Evolutionary conservation across 1,140 invertebrate genomes (phyloP).

Genomic region (Phortica variegata): DNA sequence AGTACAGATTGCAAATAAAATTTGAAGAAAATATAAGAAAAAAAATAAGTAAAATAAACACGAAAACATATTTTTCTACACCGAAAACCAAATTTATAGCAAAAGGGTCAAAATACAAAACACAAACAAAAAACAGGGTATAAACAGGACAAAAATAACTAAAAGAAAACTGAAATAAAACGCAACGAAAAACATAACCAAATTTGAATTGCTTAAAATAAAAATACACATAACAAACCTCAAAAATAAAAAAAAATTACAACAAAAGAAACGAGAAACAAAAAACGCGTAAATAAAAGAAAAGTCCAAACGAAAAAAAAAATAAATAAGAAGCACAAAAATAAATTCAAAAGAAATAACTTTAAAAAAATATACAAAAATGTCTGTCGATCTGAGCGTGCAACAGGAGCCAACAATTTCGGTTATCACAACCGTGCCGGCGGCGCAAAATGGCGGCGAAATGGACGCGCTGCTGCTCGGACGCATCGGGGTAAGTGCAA

Average conservation of each 20-base stretch:
- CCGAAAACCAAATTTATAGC: too few species aligned
- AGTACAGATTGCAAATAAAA: too few species aligned
- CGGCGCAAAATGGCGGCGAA: conserved; percentile 63
- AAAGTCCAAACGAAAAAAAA: not conserved
- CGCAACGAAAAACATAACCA: too few species aligned
- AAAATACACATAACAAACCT: too few species aligned
- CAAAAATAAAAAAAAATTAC: not conserved
- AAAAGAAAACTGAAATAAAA: too few species aligned
- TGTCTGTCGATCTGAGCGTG: conserved; percentile 51
- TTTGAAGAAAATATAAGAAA: too few species aligned
- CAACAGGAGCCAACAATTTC: conserved; percentile 51
- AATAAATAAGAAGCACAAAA: not conserved
- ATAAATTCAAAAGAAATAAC: conserved; percentile 1
- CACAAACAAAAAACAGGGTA: too few species aligned
- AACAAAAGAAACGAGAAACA: not conserved
- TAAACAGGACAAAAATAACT: too few species aligned
- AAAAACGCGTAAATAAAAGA: not conserved
- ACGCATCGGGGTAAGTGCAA: conserved; percentile 68
- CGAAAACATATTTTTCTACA: too few species aligned
- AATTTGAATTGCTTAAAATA: too few species aligned
- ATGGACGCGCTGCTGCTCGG: conserved; percentile 74
- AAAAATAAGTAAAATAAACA: too few species aligned
- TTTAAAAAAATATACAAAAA: conserved; percentile 12
- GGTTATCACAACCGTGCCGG: conserved; percentile 56
- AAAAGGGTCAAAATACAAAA: too few species aligned